A percentile compares a stretch with the other conserved stretches of the same genome.
Evolutionary conservation across 2,888 invertebrate species (phyloP).

Genomic region (Rapana venosa): DNA sequence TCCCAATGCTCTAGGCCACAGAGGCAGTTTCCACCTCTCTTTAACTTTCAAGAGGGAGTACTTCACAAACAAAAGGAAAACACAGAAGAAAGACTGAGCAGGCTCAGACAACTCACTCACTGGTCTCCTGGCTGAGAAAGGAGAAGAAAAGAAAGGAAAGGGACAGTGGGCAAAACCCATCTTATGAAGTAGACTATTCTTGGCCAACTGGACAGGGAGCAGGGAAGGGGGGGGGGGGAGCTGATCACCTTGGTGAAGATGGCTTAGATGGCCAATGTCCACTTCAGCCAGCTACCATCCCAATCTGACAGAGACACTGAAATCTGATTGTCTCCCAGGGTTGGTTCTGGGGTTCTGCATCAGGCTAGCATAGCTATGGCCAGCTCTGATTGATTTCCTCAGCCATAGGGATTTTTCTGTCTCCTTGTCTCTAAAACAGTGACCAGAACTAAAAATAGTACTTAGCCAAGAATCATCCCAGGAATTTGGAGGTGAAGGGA

Average conservation of each 20-base stretch:
- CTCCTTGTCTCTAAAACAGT: background rate
- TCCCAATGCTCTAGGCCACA: too few relatives aligned
- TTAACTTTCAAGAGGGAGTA: too few relatives aligned
- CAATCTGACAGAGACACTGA: background rate
- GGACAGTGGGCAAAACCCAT: background rate
- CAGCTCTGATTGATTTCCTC: too few relatives aligned
- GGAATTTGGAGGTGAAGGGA: background rate
- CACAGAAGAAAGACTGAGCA: too few relatives aligned
- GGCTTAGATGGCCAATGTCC: slow-evolving; percentile 2
- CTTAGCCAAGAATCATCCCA: too few relatives aligned
- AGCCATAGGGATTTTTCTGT: background rate
- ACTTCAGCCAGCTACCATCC: background rate
- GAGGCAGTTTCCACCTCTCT: too few relatives aligned
- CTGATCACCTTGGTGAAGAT: background rate
- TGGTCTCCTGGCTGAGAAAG: background rate
- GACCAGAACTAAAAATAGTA: background rate
- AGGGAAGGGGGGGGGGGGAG: background rate
- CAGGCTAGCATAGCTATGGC: too few relatives aligned
- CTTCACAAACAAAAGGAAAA: too few relatives aligned
- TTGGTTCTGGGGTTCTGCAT: background rate
- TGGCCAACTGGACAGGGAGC: too few relatives aligned
- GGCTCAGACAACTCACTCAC: background rate
- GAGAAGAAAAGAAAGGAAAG: background rate
- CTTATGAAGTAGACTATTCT: background rate
- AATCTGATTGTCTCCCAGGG: background rate